Conservation (phyloP, 2,113 vertebrate genomes). For the Sminthopsis crassicaudata region DNA sequence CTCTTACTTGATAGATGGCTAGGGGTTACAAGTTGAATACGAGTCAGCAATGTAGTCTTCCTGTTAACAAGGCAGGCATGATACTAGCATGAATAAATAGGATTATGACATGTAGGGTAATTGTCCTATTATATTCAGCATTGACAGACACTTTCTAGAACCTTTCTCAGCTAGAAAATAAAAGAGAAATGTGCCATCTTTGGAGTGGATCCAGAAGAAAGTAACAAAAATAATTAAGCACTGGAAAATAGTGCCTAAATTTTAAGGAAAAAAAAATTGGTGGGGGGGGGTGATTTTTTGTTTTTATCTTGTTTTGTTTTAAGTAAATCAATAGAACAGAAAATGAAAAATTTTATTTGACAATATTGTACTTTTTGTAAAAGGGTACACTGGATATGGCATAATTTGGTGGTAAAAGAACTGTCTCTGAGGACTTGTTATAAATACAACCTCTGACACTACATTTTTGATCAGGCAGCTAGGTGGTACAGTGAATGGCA, state of each 20-base stretch:
- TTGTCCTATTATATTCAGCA: neutral
- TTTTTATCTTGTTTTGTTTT: neutral
- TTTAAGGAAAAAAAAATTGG: neutral
- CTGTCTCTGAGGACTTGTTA: neutral
- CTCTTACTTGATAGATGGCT: slow-evolving; percentile 8
- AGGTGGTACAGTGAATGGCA: too few relatives aligned
- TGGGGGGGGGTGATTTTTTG: slow-evolving; percentile 32
- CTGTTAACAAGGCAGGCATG: neutral
- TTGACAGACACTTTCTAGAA: neutral
- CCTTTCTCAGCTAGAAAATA: neutral
- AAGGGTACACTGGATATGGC: neutral
- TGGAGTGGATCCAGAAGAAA: neutral
- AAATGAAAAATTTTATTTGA: slow-evolving; percentile 27
- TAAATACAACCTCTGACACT: neutral
- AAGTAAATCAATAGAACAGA: slow-evolving; percentile 6
- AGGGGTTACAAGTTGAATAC: neutral
- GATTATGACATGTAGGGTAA: neutral
- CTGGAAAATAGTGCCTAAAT: neutral
- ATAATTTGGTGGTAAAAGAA: neutral
- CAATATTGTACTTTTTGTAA: neutral
- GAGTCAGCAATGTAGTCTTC: neutral
- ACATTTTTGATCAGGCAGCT: neutral
- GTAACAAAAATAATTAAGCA: neutral
- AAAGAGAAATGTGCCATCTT: neutral
- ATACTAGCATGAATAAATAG: neutral